Evolutionary conservation across 2,888 invertebrate species (phyloP).

Genomic region (Argyresthia albistria): DNA sequence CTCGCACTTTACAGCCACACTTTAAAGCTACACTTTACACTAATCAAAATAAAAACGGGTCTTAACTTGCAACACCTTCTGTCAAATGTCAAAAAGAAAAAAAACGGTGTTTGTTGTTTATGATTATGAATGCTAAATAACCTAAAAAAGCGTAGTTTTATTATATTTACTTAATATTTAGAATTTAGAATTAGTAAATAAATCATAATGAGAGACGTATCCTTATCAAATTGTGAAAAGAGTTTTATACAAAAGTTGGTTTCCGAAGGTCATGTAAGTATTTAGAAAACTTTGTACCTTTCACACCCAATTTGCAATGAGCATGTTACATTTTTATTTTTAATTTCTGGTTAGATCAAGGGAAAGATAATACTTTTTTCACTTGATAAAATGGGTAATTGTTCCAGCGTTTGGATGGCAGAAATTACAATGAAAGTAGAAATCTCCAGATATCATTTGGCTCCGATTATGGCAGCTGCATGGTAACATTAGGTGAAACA

Average conservation of each 20-base stretch:
- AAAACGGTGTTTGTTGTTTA: too few relatives aligned
- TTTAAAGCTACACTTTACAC: too few relatives aligned
- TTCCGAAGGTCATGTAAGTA: conserved; percentile 74
- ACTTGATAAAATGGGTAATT: conserved; percentile 3
- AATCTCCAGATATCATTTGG: conserved; percentile 82
- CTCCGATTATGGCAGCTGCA: conserved; percentile 86
- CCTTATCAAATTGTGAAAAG: conserved; percentile 80
- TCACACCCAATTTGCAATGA: not conserved
- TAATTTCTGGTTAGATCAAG: not conserved
- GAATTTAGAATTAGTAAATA: not conserved
- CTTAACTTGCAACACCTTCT: not conserved
- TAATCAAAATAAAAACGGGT: too few relatives aligned
- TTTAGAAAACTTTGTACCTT: not conserved
- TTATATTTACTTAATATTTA: not conserved
- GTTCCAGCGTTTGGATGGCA: conserved; percentile 84
- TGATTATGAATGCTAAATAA: not conserved
- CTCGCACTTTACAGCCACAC: too few relatives aligned
- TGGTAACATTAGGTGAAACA: conserved; percentile 85
- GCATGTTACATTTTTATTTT: not conserved
- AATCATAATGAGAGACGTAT: conserved; percentile 73
- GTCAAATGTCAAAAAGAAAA: too few relatives aligned
- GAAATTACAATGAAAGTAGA: conserved; percentile 81
- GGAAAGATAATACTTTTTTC: not conserved
- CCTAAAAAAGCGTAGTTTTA: not conserved
- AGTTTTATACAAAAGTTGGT: conserved; percentile 78